A percentile compares a stretch with the other conserved stretches of the same genome.
Conservation (phyloP, 2,888 invertebrate species). For the Acleris laterana region DNA sequence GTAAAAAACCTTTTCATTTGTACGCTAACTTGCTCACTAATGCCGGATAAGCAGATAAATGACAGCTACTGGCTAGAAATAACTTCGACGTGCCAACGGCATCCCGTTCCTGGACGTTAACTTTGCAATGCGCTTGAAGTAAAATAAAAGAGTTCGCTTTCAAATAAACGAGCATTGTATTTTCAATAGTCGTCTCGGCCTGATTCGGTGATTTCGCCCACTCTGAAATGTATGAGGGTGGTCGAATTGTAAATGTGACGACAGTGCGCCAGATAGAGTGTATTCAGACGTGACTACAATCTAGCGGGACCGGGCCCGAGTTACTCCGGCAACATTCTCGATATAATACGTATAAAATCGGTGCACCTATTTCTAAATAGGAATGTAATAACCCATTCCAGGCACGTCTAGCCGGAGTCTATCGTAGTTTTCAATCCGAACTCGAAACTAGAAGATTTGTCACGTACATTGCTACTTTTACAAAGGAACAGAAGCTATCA, state of each 20-base stretch:
- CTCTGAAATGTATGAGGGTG: conserved; percentile 49
- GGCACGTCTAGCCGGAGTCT: conserved; percentile 75
- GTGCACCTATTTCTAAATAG: conserved; percentile 72
- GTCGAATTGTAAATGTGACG: conserved; percentile 52
- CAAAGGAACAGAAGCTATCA: conserved; percentile 69
- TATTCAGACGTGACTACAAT: conserved; percentile 59
- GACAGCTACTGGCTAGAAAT: conserved; percentile 22
- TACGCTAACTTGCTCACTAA: conserved; percentile 56
- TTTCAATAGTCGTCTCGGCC: conserved; percentile 41
- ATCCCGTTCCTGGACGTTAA: conserved; percentile 1
- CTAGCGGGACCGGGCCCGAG: conserved; percentile 45
- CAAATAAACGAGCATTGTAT: conserved; percentile 1
- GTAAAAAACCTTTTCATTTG: conserved; percentile 72
- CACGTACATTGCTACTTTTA: conserved; percentile 81
- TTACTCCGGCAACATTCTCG: conserved; percentile 56
- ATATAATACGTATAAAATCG: conserved; percentile 66
- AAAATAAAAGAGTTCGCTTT: conserved; percentile 4
- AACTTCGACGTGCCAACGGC: background rate
- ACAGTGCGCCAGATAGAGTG: conserved; percentile 51
- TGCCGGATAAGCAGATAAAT: conserved; percentile 33
- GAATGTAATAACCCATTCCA: conserved; percentile 69
- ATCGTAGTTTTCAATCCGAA: conserved; percentile 83
- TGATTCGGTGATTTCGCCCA: conserved; percentile 49
- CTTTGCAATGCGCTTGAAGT: conserved; percentile 5
- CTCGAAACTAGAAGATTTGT: conserved; percentile 81